These are phyloP conservation scores for Antrozous pallidus DNA, from an alignment of 2,797 vertebrate genomes.

Conservation along the genomic window DNA sequence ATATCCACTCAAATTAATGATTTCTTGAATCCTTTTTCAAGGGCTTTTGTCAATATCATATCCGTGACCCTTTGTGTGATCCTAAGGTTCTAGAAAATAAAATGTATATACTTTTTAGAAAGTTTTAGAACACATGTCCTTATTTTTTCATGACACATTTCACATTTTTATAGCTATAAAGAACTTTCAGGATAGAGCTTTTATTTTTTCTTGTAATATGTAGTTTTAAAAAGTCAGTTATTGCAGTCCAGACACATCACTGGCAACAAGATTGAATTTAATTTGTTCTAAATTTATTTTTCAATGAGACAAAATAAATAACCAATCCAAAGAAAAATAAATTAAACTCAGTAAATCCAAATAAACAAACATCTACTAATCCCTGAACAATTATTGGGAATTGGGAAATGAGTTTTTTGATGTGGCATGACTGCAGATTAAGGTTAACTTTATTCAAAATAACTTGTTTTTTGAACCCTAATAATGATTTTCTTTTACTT, in stretches of 20 bases:
- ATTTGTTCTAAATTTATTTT: constrained; percentile 59
- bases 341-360: constrained; percentile 42
- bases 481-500: constrained; percentile 72
- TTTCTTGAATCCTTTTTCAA: not conserved
- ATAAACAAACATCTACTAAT: constrained; percentile 47
- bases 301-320: constrained; percentile 45
- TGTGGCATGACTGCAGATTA: constrained; percentile 28
- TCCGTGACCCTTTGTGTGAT: not conserved
- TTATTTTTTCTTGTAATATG: not conserved
- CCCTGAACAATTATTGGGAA: constrained; percentile 23
- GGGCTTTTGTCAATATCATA: not conserved
- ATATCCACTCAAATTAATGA: not conserved
- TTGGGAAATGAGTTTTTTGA: constrained; percentile 37
- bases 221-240: constrained; percentile 17
- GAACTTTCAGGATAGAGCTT: constrained; percentile 27
- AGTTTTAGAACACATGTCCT: not conserved
- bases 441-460: constrained; percentile 47
- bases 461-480: constrained; percentile 45
- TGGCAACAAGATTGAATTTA: constrained; percentile 45
- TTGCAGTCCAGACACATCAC: constrained; percentile 26
- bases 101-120: not conserved
- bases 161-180: constrained; percentile 29
- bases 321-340: constrained; percentile 21
- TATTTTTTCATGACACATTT: not conserved
- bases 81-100: not conserved